Percentiles rank a stretch among this genome's conserved stretches.
phyloP scores from a whole-genome alignment of 2,113 vertebrate species.

The Lagopus muta region DNA sequence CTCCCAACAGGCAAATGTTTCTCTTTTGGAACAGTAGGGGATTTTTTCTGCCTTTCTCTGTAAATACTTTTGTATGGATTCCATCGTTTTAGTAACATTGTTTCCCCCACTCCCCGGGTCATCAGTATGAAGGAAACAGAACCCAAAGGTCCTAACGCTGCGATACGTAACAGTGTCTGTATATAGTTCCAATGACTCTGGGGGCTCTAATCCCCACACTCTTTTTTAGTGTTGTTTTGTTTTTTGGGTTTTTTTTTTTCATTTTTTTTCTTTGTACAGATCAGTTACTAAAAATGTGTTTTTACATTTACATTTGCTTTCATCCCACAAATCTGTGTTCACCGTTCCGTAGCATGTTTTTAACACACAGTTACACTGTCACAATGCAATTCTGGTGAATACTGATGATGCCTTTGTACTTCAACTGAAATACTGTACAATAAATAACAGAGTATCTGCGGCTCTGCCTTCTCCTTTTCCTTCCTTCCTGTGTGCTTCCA shows the following conservation, averaged over 20 bases:
- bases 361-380: slow-evolving; percentile 59
- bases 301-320: slow-evolving; percentile 26
- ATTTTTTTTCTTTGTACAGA: slow-evolving; percentile 61
- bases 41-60: slow-evolving; percentile 73
- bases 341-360: slow-evolving; percentile 24
- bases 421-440: slow-evolving; percentile 79
- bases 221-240: not conserved
- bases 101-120: slow-evolving; percentile 67
- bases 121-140: slow-evolving; percentile 82
- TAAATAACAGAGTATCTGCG: slow-evolving; percentile 80
- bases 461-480: not conserved
- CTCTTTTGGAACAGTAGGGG: slow-evolving; percentile 65
- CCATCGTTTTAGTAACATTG: slow-evolving; percentile 71
- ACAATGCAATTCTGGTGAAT: slow-evolving; percentile 74
- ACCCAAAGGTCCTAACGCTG: slow-evolving; percentile 62
- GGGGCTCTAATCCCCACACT: slow-evolving; percentile 48
- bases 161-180: slow-evolving; percentile 65
- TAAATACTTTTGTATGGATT: slow-evolving; percentile 75
- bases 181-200: slow-evolving; percentile 60
- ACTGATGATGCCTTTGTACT: slow-evolving; percentile 79
- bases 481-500: slow-evolving; percentile 37
- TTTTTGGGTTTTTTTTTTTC: not conserved
- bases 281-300: slow-evolving; percentile 62
- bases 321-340: slow-evolving; percentile 57
- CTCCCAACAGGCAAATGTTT: slow-evolving; percentile 54